Evolutionary conservation across 1,140 invertebrate genomes (phyloP), one percentile per base, ranked within the genome.

Genomic region (Drosophila sechellia): DNA sequence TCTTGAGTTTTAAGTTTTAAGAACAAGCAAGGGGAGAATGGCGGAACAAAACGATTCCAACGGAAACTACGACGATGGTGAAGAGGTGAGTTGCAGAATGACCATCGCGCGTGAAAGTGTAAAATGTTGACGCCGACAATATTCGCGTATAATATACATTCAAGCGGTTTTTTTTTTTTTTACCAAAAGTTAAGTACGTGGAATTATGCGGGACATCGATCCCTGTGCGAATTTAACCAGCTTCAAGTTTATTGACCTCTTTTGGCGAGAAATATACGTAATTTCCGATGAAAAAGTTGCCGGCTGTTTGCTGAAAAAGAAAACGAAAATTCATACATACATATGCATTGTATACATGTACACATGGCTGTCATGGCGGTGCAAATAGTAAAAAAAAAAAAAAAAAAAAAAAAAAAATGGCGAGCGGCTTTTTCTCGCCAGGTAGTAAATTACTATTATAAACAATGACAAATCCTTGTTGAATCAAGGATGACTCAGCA

Each of bases 41-140:
- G 79, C 84, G 4, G 84, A 87, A 61, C 27, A 83, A 10, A 87
- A 87, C 25, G 84, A 87, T 63, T 87, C 84, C 5, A 91, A 91
- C 66, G 79, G 84, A 63, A 90, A 91, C 54, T 91, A 91, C 60
- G 81, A 89, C 42, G 77, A 91, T 57, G 75, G 91, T 35, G 89
- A 91, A 17, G 90, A 91, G 81, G 90, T 91, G 49, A 91, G 90
- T 61, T 27, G 22, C 39, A 10, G 4, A 15, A 11, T 10, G 11
- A 3, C 31, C 25, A 42, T 1, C 25, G 39, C 37, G 25, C 42
- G 40, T 39, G 22, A 13, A n/a, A 13, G 22, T 37, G 50, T 20
- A 66, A 77, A 72, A 58, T 63, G 71, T 64, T 57, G 72, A 76
- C 56, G 72, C 80, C 61, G 58, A 69, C 58, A 65, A 58, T 50